These are phyloP conservation scores for Dasyurus viverrinus DNA, from an alignment of 2,113 vertebrate species.

Conservation along the genomic window DNA sequence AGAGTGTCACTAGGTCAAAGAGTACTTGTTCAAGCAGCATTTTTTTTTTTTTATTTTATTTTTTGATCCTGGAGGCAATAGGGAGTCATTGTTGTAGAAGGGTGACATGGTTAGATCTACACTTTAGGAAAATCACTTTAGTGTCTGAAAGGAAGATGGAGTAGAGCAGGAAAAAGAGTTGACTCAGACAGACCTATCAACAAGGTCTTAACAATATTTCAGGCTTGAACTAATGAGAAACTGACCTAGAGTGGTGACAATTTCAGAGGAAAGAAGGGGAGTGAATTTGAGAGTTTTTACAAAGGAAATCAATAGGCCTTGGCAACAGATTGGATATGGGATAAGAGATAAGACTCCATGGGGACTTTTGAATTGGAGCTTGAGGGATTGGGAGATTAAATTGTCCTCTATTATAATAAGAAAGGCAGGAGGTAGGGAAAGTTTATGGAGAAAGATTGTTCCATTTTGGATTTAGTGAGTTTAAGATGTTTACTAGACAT, in stretches of 20 bases:
- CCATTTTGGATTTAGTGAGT: neutral
- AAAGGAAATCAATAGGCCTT: neutral
- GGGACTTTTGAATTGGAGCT: neutral
- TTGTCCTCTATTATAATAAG: neutral
- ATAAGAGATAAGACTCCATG: neutral
- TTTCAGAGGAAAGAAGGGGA: neutral
- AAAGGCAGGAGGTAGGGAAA: neutral
- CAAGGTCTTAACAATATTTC: neutral
- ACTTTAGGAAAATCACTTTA: neutral
- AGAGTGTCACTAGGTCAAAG: neutral
- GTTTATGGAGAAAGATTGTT: neutral
- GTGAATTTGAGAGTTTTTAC: neutral
- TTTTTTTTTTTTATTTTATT: too few species aligned
- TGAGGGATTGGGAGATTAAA: neutral
- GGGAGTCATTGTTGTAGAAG: neutral
- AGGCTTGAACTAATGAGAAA: neutral
- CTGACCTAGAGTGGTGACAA: neutral
- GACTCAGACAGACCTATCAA: neutral
- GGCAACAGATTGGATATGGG: neutral
- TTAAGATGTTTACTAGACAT: neutral
- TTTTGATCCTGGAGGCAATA: neutral
- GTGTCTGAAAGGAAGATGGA: neutral
- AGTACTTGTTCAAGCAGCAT: neutral
- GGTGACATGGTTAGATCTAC: neutral
- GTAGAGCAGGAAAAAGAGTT: neutral